These are phyloP conservation scores for Arrhopalites spinosus DNA, from an alignment of 2,888 invertebrate genomes.

Conservation along the genomic window DNA sequence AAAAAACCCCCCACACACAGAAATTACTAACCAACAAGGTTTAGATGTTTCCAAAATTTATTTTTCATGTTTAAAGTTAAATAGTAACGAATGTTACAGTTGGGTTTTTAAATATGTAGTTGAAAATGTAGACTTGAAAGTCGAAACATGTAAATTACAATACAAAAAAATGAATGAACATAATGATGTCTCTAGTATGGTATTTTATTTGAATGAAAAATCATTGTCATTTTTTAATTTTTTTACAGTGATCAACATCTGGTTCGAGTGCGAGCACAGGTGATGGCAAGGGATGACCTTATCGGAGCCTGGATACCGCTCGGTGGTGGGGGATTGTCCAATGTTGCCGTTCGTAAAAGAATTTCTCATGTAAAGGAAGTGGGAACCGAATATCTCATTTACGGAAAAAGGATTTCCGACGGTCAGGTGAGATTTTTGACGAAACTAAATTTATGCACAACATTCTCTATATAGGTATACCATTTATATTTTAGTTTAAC, in stretches of 20 bases:
- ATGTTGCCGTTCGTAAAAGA: slow-evolving; percentile 86
- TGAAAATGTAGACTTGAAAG: too few species aligned
- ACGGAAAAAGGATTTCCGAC: slow-evolving; percentile 64
- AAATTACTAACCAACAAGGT: too few species aligned
- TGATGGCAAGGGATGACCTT: slow-evolving; percentile 97
- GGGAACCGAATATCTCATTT: slow-evolving; percentile 89
- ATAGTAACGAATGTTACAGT: too few species aligned
- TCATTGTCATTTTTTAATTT: slow-evolving; percentile 44
- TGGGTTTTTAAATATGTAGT: too few species aligned
- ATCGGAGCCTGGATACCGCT: slow-evolving; percentile 95
- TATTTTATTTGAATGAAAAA: background rate
- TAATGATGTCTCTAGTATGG: too few species aligned
- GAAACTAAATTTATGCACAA: background rate
- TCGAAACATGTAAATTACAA: too few species aligned
- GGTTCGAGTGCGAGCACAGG: slow-evolving; percentile 98
- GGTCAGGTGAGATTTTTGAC: slow-evolving; percentile 72
- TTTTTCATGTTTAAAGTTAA: too few species aligned
- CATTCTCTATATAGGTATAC: too few species aligned
- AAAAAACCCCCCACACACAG: too few species aligned
- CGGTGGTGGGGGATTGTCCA: slow-evolving; percentile 90
- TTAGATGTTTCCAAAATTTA: too few species aligned
- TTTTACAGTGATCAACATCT: slow-evolving; percentile 80
- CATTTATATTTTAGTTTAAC: slow-evolving; percentile 1
- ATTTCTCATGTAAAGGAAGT: slow-evolving; percentile 60
- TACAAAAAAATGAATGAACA: too few species aligned